Conservation (phyloP, 2,113 vertebrate species). For the Hemiscyllium ocellatum region DNA sequence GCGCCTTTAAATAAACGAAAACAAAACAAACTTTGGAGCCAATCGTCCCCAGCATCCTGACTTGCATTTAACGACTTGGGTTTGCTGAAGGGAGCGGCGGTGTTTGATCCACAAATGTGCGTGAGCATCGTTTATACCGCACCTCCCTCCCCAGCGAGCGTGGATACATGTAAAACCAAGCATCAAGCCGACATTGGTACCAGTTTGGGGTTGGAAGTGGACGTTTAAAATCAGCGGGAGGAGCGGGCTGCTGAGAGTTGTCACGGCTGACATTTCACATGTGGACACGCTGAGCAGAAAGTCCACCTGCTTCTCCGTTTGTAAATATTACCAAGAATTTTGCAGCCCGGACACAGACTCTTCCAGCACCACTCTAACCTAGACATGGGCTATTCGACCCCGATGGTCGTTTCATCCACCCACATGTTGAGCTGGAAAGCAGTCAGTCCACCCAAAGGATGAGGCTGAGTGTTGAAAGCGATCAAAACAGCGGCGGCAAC, state of each 20-base stretch:
- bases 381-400: no score
- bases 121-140: background rate
- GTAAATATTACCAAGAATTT: background rate
- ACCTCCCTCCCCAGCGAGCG: background rate
- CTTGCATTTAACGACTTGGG: background rate
- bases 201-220: background rate
- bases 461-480: background rate
- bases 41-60: background rate
- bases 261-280: background rate
- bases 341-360: background rate
- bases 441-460: background rate
- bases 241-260: background rate
- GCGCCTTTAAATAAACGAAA: background rate
- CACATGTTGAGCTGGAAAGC: background rate
- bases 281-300: background rate
- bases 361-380: no score
- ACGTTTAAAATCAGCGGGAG: background rate
- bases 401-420: background rate
- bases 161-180: background rate
- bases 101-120: background rate
- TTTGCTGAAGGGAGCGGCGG: background rate
- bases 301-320: background rate
- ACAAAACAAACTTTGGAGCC: background rate
- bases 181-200: background rate
- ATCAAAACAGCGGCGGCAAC: background rate